These are phyloP conservation scores for Drosophila anomalata DNA, from an alignment of 2,888 invertebrate species.

Conservation along the genomic window DNA sequence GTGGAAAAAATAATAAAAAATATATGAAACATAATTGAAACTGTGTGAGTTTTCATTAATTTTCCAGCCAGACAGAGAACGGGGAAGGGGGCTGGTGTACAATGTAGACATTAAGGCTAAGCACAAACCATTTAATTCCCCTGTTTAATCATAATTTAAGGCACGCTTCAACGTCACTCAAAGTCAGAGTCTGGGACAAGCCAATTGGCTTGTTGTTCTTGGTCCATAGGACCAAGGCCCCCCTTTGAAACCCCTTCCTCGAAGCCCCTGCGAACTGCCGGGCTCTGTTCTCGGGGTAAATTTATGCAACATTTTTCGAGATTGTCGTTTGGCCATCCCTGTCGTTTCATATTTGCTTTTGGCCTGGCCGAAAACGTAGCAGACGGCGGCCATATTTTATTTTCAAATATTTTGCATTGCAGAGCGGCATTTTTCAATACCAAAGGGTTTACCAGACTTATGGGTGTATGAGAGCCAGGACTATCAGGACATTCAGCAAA, in stretches of 20 bases:
- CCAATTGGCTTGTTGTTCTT: slow-evolving; percentile 11
- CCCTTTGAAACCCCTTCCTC: slow-evolving; percentile 4
- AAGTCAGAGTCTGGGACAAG: slow-evolving; percentile 57
- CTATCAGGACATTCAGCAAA: not conserved
- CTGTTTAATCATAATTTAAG: slow-evolving; percentile 70
- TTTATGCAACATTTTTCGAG: slow-evolving; percentile 56
- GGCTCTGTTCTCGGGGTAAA: slow-evolving; percentile 41
- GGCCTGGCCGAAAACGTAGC: slow-evolving; percentile 14
- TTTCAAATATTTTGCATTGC: slow-evolving; percentile 45
- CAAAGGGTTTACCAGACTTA: not conserved
- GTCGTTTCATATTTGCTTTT: slow-evolving; percentile 24
- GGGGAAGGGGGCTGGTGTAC: not conserved
- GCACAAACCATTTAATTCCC: slow-evolving; percentile 63
- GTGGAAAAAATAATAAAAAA: not conserved
- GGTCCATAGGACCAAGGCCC: not conserved
- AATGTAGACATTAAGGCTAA: slow-evolving; percentile 34
- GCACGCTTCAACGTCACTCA: slow-evolving; percentile 68
- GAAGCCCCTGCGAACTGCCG: slow-evolving; percentile 9
- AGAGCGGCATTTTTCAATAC: not conserved
- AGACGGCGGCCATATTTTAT: slow-evolving; percentile 28
- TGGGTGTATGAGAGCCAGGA: not conserved
- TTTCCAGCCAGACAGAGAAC: slow-evolving; percentile 9
- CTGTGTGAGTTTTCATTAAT: slow-evolving; percentile 55
- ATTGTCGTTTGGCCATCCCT: slow-evolving; percentile 37
- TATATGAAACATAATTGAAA: slow-evolving; percentile 38